These are phyloP conservation scores for Spilosoma lubricipeda DNA, from an alignment of 2,888 invertebrate species.

Conservation along the genomic window DNA sequence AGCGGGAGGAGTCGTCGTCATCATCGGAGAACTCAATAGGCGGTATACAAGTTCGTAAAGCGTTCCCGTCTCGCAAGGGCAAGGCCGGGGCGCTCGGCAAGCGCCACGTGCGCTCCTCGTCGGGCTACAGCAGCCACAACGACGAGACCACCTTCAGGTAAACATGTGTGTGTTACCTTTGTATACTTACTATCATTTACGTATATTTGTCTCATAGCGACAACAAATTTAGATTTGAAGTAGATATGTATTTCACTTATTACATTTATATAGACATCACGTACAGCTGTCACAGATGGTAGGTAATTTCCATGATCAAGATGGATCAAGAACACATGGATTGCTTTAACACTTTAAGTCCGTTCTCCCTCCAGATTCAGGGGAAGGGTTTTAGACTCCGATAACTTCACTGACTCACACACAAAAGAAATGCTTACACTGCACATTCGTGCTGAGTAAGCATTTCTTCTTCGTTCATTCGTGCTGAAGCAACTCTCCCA, in stretches of 20 bases:
- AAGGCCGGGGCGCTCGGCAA: constrained; percentile 89
- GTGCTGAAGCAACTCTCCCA: too few species aligned
- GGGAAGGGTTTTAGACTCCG: too few species aligned
- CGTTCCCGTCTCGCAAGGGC: constrained; percentile 89
- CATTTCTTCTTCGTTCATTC: too few species aligned
- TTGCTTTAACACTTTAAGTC: too few species aligned
- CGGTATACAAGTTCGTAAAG: constrained; percentile 87
- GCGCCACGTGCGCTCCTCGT: constrained; percentile 91
- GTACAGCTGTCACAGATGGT: too few species aligned
- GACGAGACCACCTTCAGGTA: constrained; percentile 95
- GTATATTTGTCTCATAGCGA: neutral
- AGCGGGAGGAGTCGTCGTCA: constrained; percentile 92
- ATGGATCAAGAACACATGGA: too few species aligned
- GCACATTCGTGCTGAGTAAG: too few species aligned
- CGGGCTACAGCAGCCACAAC: constrained; percentile 93
- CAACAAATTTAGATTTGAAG: neutral
- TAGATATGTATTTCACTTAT: neutral
- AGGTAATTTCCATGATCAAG: too few species aligned
- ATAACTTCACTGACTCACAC: too few species aligned
- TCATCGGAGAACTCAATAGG: constrained; percentile 92
- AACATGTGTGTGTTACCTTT: constrained; percentile 26
- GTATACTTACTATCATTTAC: constrained; percentile 10
- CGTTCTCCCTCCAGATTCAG: too few species aligned
- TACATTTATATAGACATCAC: neutral
- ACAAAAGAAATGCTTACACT: too few species aligned